phyloP scores from a whole-genome alignment of 2,888 invertebrate species.

The Lamellibrachia columna region DNA sequence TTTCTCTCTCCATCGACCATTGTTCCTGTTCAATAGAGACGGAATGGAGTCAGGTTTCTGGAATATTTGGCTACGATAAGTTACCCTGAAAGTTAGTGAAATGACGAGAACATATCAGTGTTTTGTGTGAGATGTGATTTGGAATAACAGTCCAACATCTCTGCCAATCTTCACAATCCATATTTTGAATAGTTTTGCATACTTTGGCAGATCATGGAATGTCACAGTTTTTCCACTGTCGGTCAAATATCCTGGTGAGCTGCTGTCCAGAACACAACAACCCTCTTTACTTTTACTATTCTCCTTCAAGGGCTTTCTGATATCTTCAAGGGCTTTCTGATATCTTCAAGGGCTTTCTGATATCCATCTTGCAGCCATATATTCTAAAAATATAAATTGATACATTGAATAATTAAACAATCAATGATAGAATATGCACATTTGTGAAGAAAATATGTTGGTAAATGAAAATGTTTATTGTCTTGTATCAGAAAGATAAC shows the following conservation, averaged over 20 bases:
- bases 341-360: too few species aligned
- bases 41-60: slow-evolving; percentile 18
- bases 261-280: too few species aligned
- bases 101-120: slow-evolving; percentile 25
- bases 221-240: neutral
- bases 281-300: too few species aligned
- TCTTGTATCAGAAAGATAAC: too few species aligned
- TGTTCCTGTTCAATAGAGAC: slow-evolving; percentile 18
- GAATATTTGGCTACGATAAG: neutral
- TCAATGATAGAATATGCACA: too few species aligned
- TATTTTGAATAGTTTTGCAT: neutral
- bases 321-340: too few species aligned
- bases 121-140: slow-evolving; percentile 18
- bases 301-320: too few species aligned
- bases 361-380: neutral
- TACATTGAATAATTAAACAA: neutral
- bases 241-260: neutral
- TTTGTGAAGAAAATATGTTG: too few species aligned
- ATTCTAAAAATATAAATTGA: neutral
- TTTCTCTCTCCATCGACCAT: neutral
- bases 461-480: too few species aligned
- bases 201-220: neutral
- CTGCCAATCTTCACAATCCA: neutral
- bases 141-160: neutral
- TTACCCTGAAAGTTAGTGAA: neutral